Percentiles rank a stretch among this genome's conserved stretches.
phyloP scores from a whole-genome alignment of 2,797 vertebrate genomes.

The Chaetophractus vellerosus region DNA sequence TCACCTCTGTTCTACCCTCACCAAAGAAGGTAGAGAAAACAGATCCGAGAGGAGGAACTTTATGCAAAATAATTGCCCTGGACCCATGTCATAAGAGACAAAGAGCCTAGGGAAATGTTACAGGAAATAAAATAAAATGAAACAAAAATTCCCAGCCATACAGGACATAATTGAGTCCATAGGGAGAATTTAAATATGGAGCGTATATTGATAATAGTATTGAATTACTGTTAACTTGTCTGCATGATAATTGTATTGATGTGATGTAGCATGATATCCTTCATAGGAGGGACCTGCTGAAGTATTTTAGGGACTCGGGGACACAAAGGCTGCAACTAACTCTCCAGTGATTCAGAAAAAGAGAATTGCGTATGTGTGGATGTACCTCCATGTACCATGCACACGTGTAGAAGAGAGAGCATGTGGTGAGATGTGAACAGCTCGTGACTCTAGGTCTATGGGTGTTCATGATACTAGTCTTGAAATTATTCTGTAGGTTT shows the following conservation, averaged over 20 bases:
- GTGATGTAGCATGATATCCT: not conserved
- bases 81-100: not conserved
- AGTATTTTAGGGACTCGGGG: not conserved
- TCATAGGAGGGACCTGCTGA: not conserved
- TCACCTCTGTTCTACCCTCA: not conserved
- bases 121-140: slow-evolving; percentile 5
- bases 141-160: not conserved
- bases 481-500: not conserved
- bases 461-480: not conserved
- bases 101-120: not conserved
- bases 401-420: not conserved
- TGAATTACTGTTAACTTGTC: not conserved
- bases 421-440: not conserved
- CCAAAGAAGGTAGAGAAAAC: not conserved
- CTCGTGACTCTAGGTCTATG: not conserved
- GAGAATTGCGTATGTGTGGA: not conserved
- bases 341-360: slow-evolving; percentile 22
- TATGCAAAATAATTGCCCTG: not conserved
- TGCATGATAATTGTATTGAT: not conserved
- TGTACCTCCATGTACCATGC: not conserved
- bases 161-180: not conserved
- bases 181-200: not conserved
- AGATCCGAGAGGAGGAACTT: not conserved
- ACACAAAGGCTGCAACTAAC: not conserved
- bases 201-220: not conserved